A percentile compares a stretch with the other conserved stretches of the same genome.
phyloP scores from a whole-genome alignment of 2,113 vertebrate species.

The Sus scrofa region T2T-Sscrofa CM000813.6:37351001-37351500 shows the following conservation, averaged over 20 bases:
- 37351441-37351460: not conserved
- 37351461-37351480: not conserved
- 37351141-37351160: not conserved
- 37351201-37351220: not conserved
- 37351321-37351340: not conserved
- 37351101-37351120: not conserved
- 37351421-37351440: not conserved
- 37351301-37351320: not conserved
- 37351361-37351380: not conserved
- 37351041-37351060: not conserved
- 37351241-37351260: fast-evolving
- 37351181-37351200: not conserved
- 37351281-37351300: not conserved
- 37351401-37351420: not conserved
- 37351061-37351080: not conserved
- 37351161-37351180: not conserved
- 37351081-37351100: not conserved
- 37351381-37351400: not conserved
- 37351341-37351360: not conserved
- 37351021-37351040: no score
- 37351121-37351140: not conserved
- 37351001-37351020: not conserved
- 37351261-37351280: not conserved
- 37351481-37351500: not conserved
- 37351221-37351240: not conserved